These are phyloP conservation scores for Bathynomus jamesi DNA, from an alignment of 1,140 invertebrate genomes.

Conservation along the genomic window DNA sequence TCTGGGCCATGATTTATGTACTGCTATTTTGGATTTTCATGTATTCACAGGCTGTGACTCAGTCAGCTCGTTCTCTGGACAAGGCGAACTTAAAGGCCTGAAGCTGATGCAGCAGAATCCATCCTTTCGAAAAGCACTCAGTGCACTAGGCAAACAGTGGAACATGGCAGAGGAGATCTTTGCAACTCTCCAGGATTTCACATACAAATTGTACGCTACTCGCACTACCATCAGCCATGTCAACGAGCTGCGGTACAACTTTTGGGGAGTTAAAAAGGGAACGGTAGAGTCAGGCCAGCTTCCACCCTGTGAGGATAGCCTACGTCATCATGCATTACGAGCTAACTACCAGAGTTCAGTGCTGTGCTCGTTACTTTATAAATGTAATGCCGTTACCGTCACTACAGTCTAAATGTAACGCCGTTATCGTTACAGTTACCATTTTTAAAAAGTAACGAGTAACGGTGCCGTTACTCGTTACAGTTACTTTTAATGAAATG, in stretches of 20 bases:
- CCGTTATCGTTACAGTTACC: too few relatives aligned
- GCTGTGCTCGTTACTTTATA: too few relatives aligned
- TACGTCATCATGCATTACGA: neutral
- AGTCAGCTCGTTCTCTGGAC: slow-evolving; percentile 12
- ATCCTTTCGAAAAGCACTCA: too few relatives aligned
- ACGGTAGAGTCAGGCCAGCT: slow-evolving; percentile 12
- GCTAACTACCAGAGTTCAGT: slow-evolving; percentile 18
- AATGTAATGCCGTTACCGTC: too few relatives aligned
- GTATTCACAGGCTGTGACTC: slow-evolving; percentile 14
- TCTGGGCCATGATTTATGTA: slow-evolving; percentile 5
- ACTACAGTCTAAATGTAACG: too few relatives aligned
- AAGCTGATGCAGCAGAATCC: too few relatives aligned
- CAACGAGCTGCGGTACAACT: slow-evolving; percentile 10
- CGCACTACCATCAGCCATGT: neutral
- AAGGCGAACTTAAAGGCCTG: neutral
- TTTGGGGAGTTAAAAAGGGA: too few relatives aligned
- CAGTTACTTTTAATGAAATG: too few relatives aligned
- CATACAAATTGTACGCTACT: neutral
- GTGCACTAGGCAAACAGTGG: slow-evolving; percentile 1
- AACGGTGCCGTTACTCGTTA: too few relatives aligned
- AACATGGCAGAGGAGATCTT: neutral
- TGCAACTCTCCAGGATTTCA: neutral
- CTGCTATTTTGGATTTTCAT: neutral
- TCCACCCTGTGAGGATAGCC: slow-evolving; percentile 4
- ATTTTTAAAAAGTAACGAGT: too few relatives aligned